Evolutionary conservation across 2,113 vertebrate species (phyloP).

Genomic region (Nycticebus coucang): DNA sequence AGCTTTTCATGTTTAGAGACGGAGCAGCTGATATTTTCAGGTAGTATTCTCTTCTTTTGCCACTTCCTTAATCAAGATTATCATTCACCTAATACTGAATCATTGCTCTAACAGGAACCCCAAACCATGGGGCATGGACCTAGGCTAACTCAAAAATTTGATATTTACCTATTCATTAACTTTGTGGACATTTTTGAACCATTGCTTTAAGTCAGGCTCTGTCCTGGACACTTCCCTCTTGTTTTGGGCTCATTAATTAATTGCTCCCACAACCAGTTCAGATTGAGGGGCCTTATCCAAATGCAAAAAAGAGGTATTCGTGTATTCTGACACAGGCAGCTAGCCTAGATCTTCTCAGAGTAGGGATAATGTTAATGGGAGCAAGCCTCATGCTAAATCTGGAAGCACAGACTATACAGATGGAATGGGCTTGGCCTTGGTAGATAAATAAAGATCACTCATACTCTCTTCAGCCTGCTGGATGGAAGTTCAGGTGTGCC

Average conservation of each 20-base stretch:
- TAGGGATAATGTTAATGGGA: not conserved
- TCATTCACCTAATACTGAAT: slow-evolving; percentile 8
- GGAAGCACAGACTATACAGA: not conserved
- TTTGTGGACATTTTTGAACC: not conserved
- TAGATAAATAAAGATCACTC: not conserved
- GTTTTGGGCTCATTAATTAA: not conserved
- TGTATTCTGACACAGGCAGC: not conserved
- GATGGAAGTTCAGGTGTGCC: not conserved
- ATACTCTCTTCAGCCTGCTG: not conserved
- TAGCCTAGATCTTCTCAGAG: not conserved
- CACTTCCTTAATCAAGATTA: slow-evolving; percentile 38
- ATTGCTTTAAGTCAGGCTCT: not conserved
- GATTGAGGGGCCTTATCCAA: not conserved
- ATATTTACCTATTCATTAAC: not conserved
- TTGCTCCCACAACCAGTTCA: not conserved
- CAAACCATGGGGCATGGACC: not conserved
- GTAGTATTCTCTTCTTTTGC: slow-evolving; percentile 35
- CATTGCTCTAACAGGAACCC: not conserved
- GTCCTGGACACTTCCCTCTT: not conserved
- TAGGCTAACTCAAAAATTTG: not conserved
- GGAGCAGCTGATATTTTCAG: slow-evolving; percentile 23
- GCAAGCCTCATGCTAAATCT: not conserved
- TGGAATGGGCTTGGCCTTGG: not conserved
- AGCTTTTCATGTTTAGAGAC: not conserved
- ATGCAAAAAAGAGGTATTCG: not conserved